Evolutionary conservation across 2,797 vertebrate species (phyloP).

Genomic region (Tiaroga cobitis): DNA sequence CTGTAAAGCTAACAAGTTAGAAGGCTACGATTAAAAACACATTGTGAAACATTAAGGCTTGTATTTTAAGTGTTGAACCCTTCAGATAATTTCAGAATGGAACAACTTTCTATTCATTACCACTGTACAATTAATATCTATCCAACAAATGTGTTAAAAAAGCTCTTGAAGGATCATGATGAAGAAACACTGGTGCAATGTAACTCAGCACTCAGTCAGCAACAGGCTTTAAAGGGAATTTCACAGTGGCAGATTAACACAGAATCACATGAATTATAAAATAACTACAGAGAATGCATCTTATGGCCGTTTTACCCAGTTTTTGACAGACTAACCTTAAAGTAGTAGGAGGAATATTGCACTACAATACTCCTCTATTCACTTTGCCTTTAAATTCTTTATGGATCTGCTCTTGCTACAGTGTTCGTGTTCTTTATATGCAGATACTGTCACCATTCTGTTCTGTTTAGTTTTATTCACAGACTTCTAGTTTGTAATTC

Average conservation of each 20-base stretch:
- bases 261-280: constrained; percentile 32
- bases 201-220: constrained; percentile 38
- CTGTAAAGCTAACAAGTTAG: too few species aligned
- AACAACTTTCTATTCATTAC: constrained; percentile 42
- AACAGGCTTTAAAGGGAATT: constrained; percentile 34
- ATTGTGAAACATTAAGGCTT: too few species aligned
- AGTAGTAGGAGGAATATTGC: background rate
- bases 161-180: background rate
- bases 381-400: background rate
- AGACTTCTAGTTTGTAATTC: too few species aligned
- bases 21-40: too few species aligned
- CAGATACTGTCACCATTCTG: too few species aligned
- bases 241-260: background rate
- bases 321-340: background rate
- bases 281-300: constrained; percentile 26
- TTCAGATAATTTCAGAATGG: constrained; percentile 34
- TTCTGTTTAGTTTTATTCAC: too few species aligned
- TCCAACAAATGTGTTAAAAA: constrained; percentile 36
- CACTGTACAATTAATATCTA: constrained; percentile 48
- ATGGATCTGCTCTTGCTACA: background rate
- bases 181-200: constrained; percentile 26
- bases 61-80: constrained; percentile 22
- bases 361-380: background rate
- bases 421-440: background rate
- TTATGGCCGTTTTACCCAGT: background rate